A percentile compares a stretch with the other conserved stretches of the same genome.
Evolutionary conservation across 2,888 invertebrate species (phyloP).

Genomic region (Thumatha senex): DNA sequence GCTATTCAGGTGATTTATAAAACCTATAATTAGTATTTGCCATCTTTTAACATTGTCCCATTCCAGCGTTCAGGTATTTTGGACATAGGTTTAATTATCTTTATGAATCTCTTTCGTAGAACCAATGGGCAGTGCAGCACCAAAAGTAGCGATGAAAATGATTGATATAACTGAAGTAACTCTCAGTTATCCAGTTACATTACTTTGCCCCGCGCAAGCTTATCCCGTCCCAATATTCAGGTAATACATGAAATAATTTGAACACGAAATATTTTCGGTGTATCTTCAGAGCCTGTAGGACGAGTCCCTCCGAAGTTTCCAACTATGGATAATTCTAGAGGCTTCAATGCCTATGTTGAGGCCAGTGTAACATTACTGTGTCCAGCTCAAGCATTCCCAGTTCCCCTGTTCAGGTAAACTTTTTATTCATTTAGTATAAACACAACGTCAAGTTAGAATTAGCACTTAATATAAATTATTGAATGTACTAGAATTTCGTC

Average conservation of each 20-base stretch:
- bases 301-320: slow-evolving; percentile 88
- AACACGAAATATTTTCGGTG: slow-evolving; percentile 26
- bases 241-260: slow-evolving; percentile 60
- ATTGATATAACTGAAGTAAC: slow-evolving; percentile 74
- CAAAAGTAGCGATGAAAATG: slow-evolving; percentile 85
- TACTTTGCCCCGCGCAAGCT: slow-evolving; percentile 87
- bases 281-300: slow-evolving; percentile 83
- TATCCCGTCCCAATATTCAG: slow-evolving; percentile 87
- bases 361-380: slow-evolving; percentile 86
- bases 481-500: not conserved
- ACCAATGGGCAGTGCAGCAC: slow-evolving; percentile 87
- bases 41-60: slow-evolving; percentile 76
- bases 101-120: slow-evolving; percentile 74
- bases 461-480: no score
- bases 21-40: not conserved
- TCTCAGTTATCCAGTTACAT: slow-evolving; percentile 60
- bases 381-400: slow-evolving; percentile 87
- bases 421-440: slow-evolving; percentile 33
- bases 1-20: slow-evolving; percentile 85
- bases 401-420: slow-evolving; percentile 85
- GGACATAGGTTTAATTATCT: slow-evolving; percentile 17
- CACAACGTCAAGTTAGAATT: slow-evolving; percentile 8
- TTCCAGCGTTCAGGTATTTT: slow-evolving; percentile 84
- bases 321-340: slow-evolving; percentile 85
- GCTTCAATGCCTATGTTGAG: slow-evolving; percentile 74